Base-by-base conservation (phyloP, 2,797 vertebrate species). In the Thamnophis elegans region DNA sequence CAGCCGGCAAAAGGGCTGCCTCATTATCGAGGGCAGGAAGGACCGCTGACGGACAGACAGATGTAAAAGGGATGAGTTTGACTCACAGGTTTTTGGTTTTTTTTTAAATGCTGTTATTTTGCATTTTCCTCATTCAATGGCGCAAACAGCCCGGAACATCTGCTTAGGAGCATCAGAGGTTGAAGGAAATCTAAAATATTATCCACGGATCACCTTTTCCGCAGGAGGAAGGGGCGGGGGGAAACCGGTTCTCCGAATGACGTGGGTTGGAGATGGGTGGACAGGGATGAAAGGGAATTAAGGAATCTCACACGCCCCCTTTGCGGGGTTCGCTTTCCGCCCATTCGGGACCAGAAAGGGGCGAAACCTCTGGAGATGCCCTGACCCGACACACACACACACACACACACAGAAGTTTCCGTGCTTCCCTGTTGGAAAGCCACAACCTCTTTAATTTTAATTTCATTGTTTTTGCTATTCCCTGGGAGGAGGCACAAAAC, bases 261-360 rank as follows among this genome's bases (percentile, higher is more conserved):
- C 97, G 96, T 93, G 94, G 92, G 59, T 8, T 92, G 95, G 78
- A 94, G 91, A 94, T 88, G 51, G 89, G 95, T 95, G 96, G 97
- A 96, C 97, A 96, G 90, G 94, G 95, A 97, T 97, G 93, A 95
- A 95, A 94, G 93, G 92, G 95, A 96, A 97, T 95, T 95, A 97
- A 95, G 94, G 95, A 93, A 93, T 88, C 92, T 78, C 91, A 90
- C 88, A 0, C 9, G 16, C 12, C 28, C 42, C 65, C 1, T 32
- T 22, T 1, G 51, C 90, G 11, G 89, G 92, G 91, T 93, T 91
- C 53, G 91, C 91, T 73, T 94, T 96, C 94, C 94, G 94, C 96
- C 93, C 90, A 95, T 53, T 94, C 96, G 92, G 93, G 94, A 32
- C 60, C 92, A 65, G 59, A 90, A 90, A 96, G 56, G 85, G 55